Conservation (phyloP, 1,140 invertebrate species). For the Calosoma granatense region DNA sequence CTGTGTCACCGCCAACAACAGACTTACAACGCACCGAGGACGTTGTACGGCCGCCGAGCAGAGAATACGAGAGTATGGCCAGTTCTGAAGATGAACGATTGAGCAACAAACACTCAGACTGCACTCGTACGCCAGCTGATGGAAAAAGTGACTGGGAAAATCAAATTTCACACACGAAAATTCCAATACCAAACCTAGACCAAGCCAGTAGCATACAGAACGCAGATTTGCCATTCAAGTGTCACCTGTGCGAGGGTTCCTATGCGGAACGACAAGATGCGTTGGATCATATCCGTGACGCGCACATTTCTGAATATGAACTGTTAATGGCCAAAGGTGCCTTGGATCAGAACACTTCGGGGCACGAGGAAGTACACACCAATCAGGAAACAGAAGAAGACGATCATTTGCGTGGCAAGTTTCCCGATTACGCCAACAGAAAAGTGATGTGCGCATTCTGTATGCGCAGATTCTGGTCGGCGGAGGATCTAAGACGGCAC, state of each 20-base stretch:
- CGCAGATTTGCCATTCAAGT: constrained; percentile 76
- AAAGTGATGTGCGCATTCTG: constrained; percentile 90
- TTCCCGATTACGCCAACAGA: constrained; percentile 77
- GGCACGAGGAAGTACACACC: constrained; percentile 35
- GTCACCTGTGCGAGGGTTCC: constrained; percentile 82
- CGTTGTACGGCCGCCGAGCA: constrained; percentile 12
- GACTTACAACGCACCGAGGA: constrained; percentile 28
- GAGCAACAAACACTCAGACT: constrained; percentile 26
- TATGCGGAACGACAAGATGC: constrained; percentile 69
- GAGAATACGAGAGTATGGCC: constrained; percentile 35
- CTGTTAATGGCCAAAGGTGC: constrained; percentile 70
- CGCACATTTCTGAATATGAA: constrained; percentile 62
- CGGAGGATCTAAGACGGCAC: constrained; percentile 83
- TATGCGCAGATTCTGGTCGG: constrained; percentile 84
- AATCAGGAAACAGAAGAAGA: constrained; percentile 38
- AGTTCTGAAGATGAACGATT: constrained; percentile 34
- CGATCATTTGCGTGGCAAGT: constrained; percentile 51
- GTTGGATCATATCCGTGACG: constrained; percentile 65
- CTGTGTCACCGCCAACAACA: constrained; percentile 29
- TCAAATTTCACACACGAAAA: constrained; percentile 21
- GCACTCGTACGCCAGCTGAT: background rate
- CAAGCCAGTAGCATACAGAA: constrained; percentile 25
- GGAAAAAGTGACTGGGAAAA: constrained; percentile 27
- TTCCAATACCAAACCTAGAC: constrained; percentile 14
- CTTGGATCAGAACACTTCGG: constrained; percentile 47